Conservation (phyloP, 2,888 invertebrate species). For the Gortyna flavago region DNA sequence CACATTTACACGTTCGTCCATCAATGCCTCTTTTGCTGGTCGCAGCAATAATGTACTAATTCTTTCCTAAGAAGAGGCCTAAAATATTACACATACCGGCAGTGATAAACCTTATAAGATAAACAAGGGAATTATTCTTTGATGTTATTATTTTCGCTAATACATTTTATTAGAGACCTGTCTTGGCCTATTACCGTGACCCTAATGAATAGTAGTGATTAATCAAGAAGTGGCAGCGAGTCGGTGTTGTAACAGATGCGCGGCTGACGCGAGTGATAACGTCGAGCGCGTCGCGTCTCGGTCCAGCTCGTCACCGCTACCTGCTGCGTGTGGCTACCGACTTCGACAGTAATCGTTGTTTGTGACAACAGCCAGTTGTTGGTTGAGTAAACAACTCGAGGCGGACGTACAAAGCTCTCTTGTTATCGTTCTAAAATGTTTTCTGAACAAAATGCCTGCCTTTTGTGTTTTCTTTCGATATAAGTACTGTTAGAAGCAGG, state of each 20-base stretch:
- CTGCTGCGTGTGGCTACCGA: neutral
- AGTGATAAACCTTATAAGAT: neutral
- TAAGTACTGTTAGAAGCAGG: constrained; percentile 32
- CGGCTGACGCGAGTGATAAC: constrained; percentile 15
- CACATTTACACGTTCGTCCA: no score
- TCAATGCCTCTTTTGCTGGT: no score
- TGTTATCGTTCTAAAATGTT: constrained; percentile 52
- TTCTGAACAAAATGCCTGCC: constrained; percentile 37
- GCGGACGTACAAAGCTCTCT: constrained; percentile 28
- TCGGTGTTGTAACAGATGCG: constrained; percentile 21
- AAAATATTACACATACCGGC: constrained; percentile 16
- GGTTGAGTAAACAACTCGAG: constrained; percentile 38
- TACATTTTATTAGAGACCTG: constrained; percentile 16
- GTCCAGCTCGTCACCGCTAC: neutral
- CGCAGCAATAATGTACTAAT: no score
- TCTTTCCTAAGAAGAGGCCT: constrained; percentile 20
- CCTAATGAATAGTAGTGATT: constrained; percentile 32
- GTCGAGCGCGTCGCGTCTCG: neutral
- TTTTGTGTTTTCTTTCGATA: constrained; percentile 56
- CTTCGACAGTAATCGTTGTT: constrained; percentile 31
- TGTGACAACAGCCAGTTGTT: constrained; percentile 47
- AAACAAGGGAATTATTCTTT: constrained; percentile 25
- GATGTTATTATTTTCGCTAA: constrained; percentile 25
- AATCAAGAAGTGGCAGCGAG: constrained; percentile 29
- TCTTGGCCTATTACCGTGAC: constrained; percentile 4